Conservation (phyloP, 1,140 invertebrate genomes). For the Brachionus paranguensis region DNA sequence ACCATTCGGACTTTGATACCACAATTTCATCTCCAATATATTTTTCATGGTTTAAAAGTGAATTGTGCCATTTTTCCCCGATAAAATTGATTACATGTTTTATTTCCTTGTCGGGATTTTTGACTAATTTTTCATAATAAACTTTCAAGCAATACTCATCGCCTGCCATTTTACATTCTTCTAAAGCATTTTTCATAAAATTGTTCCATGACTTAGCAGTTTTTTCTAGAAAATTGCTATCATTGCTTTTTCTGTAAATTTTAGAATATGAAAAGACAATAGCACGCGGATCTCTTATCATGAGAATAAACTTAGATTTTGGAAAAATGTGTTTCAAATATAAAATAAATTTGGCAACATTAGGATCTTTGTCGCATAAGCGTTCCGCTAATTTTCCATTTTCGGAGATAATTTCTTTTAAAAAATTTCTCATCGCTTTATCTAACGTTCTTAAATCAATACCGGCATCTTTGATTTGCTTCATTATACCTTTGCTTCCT, state of each 20-base stretch:
- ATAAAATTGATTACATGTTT: slow-evolving; percentile 80
- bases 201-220: slow-evolving; percentile 92
- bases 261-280: neutral
- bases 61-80: slow-evolving; percentile 86
- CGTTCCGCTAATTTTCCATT: neutral
- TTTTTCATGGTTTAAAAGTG: slow-evolving; percentile 91
- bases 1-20: slow-evolving; percentile 73
- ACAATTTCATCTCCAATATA: slow-evolving; percentile 89
- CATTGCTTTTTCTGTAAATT: neutral
- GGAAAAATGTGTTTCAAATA: slow-evolving; percentile 9
- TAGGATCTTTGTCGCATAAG: slow-evolving; percentile 19
- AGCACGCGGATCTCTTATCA: neutral
- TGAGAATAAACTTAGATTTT: slow-evolving; percentile 13
- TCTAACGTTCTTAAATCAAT: neutral
- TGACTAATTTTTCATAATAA: slow-evolving; percentile 91
- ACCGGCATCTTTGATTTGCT: slow-evolving; percentile 4
- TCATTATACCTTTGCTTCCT: slow-evolving; percentile 73
- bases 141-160: slow-evolving; percentile 72
- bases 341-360: neutral
- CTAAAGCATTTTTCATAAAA: slow-evolving; percentile 85
- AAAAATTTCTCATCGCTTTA: neutral
- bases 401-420: neutral
- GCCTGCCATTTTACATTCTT: slow-evolving; percentile 66
- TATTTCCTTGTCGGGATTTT: slow-evolving; percentile 84
- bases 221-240: slow-evolving; percentile 70